phyloP scores from a whole-genome alignment of 2,797 vertebrate genomes.

The Pampus argenteus region DNA sequence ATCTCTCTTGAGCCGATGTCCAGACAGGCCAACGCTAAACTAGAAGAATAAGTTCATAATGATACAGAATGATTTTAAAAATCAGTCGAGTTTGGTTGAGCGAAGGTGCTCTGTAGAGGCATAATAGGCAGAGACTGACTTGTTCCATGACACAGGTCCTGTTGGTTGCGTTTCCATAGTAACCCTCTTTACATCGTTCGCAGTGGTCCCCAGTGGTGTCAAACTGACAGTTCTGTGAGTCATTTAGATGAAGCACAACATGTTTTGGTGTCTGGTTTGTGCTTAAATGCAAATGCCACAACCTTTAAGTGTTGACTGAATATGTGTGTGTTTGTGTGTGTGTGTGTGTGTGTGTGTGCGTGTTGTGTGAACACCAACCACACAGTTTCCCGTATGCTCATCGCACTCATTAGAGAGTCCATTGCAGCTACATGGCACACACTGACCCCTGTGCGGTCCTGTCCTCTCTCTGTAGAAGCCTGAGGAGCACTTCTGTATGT shows the following conservation, averaged over 20 bases:
- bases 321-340: slow-evolving; percentile 6
- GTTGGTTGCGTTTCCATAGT: slow-evolving; percentile 83
- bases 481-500: slow-evolving; percentile 82
- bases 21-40: slow-evolving; percentile 72
- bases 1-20: slow-evolving; percentile 48
- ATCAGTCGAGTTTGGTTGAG: neutral
- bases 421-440: slow-evolving; percentile 89
- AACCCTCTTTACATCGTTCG: slow-evolving; percentile 88
- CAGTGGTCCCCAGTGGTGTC: slow-evolving; percentile 87
- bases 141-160: slow-evolving; percentile 86
- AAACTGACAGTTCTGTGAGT: slow-evolving; percentile 86
- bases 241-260: slow-evolving; percentile 35
- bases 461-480: slow-evolving; percentile 86
- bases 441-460: slow-evolving; percentile 77
- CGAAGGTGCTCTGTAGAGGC: no score
- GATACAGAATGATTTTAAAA: neutral
- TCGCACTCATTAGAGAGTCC: slow-evolving; percentile 87
- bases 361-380: slow-evolving; percentile 80
- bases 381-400: slow-evolving; percentile 86
- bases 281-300: slow-evolving; percentile 2
- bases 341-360: slow-evolving; percentile 1
- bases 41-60: slow-evolving; percentile 26
- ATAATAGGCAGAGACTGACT: slow-evolving; percentile 74
- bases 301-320: no score
- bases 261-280: neutral